Evolutionary conservation across 1,140 invertebrate genomes (phyloP), one percentile per base, ranked within the genome.

Genomic region (Leptinotarsa texana): DNA sequence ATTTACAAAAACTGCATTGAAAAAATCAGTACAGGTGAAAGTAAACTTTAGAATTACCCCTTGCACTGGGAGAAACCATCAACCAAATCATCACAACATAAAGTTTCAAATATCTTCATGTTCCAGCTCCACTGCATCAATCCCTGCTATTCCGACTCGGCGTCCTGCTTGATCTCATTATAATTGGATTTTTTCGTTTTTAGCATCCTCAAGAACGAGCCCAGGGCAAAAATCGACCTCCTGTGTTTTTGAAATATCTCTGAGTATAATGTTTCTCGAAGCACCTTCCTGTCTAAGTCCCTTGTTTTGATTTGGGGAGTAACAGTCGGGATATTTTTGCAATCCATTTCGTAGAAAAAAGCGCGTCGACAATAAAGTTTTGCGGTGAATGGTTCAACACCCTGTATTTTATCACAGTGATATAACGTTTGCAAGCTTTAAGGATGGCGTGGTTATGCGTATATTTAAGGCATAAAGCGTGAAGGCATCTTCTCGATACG

Each of bases 201-300:
- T 76, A 94, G 86, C 92, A 94, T 94, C 74, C 93, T 89, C 61
- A 94, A 88, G 83, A 94, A 94, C 69, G 92, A 93, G 48, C 92
- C 92, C 69, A 94, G 87, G 49, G 93, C 92, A 82, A 93, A 91
- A 82, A 94, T 94, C 22, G 92, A 93, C 82, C 92, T 89, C 69
- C 92, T 88, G 85, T 94, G 92, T 76, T 92, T 89, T 86, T 93
- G 90, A 84, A 94, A 93, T 78, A 94, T 94, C 80, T 93, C 93
- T 83, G 93, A 91, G 82, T 94, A 94, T 74, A 94, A 85, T 73
- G 92, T 92, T 81, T 93, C 92, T 75, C 92, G 87, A 70, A 93
- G 86, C 70, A 93, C 90, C 79, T 93, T 92, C 77, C 92, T 87
- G 78, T 93, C 92, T 48, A 84, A 65, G 42, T 81, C 79, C 47